Percentiles rank a stretch among this genome's conserved stretches.
These are phyloP conservation scores for Patiria pectinifera DNA, from an alignment of 53 echinoderm and acorn worm genomes.

Conservation along the genomic window DNA sequence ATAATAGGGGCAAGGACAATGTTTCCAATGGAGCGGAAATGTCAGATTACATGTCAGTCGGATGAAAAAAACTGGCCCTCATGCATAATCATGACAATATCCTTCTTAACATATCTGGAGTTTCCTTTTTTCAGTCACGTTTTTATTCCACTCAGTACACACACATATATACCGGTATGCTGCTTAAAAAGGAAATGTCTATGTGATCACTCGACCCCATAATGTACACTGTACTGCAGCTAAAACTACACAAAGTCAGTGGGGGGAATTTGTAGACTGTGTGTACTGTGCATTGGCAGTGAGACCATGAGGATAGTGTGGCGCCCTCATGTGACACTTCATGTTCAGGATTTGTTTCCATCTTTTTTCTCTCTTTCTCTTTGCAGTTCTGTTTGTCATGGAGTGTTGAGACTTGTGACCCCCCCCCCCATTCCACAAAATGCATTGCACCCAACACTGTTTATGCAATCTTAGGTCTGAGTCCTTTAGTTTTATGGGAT, in stretches of 20 bases:
- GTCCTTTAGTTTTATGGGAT: constrained; percentile 25
- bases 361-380: not conserved
- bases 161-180: too few relatives aligned
- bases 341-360: constrained; percentile 5
- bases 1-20: constrained; percentile 43
- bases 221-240: not conserved
- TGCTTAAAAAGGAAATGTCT: not conserved
- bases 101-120: not conserved
- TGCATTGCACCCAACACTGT: not conserved
- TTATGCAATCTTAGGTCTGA: not conserved
- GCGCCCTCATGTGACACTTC: constrained; percentile 37
- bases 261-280: not conserved
- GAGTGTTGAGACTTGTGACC: not conserved
- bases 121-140: not conserved
- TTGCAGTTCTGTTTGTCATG: not conserved
- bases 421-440: not conserved
- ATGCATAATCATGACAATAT: not conserved
- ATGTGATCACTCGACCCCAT: not conserved
- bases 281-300: not conserved
- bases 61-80: constrained; percentile 20
- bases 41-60: not conserved
- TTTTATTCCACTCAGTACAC: too few relatives aligned
- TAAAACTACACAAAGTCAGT: not conserved
- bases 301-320: constrained; percentile 31
- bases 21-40: constrained; percentile 30